phyloP scores from a whole-genome alignment of 2,888 invertebrate genomes.

The Mimachlamys varia region DNA sequence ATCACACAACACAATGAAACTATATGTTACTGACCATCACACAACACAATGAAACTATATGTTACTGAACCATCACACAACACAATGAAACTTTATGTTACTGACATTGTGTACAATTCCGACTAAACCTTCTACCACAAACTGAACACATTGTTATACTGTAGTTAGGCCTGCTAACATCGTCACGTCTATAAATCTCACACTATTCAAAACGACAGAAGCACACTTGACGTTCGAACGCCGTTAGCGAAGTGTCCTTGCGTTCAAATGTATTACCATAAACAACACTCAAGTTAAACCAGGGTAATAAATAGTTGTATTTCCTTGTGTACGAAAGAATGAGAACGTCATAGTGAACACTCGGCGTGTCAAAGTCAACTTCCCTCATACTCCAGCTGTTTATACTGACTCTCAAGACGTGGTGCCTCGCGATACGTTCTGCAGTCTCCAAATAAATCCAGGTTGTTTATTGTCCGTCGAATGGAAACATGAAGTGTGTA shows the following conservation, averaged over 20 bases:
- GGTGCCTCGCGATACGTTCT: neutral
- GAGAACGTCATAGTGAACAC: neutral
- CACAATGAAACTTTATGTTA: too few species aligned
- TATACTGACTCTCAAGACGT: neutral
- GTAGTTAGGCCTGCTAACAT: neutral
- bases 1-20: too few species aligned
- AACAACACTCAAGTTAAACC: neutral
- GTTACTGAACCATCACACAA: too few species aligned
- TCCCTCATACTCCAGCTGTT: neutral
- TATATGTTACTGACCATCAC: too few species aligned
- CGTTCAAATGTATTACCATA: neutral
- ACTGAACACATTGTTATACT: neutral
- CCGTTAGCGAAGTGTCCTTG: neutral
- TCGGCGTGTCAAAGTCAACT: neutral
- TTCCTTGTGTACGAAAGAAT: neutral
- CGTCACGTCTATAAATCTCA: neutral
- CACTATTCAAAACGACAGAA: neutral
- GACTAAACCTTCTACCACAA: neutral
- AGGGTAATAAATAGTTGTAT: neutral
- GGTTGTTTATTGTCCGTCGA: neutral
- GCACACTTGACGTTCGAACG: neutral
- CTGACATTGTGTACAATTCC: too few species aligned
- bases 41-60: too few species aligned
- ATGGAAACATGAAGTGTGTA: neutral
- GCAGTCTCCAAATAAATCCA: neutral